Evolutionary conservation across 2,797 vertebrate genomes (phyloP).

Genomic region (Brachymystax lenok): DNA sequence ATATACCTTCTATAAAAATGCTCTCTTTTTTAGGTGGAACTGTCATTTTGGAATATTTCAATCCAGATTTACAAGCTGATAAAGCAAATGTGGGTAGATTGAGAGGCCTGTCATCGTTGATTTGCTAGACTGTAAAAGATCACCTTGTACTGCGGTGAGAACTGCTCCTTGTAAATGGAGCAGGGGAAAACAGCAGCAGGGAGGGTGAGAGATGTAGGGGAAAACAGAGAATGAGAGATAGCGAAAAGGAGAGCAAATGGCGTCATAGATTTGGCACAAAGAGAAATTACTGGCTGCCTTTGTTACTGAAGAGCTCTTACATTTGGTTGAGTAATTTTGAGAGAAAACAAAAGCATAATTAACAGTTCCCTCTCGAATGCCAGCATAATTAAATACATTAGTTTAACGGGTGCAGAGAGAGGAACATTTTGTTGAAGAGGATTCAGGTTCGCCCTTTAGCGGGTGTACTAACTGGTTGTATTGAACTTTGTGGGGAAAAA

Average conservation of each 20-base stretch:
- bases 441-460: constrained; percentile 51
- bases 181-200: constrained; percentile 41
- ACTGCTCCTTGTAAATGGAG: constrained; percentile 47
- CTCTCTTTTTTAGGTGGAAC: constrained; percentile 10
- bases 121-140: constrained; percentile 53
- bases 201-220: constrained; percentile 47
- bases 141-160: constrained; percentile 41
- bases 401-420: constrained; percentile 59
- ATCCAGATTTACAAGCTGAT: constrained; percentile 70
- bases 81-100: constrained; percentile 57
- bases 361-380: constrained; percentile 63
- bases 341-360: constrained; percentile 73
- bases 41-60: constrained; percentile 67
- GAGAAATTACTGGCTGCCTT: constrained; percentile 58
- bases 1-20: constrained; percentile 17
- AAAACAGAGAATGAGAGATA: constrained; percentile 8
- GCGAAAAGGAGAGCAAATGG: constrained; percentile 56
- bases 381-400: constrained; percentile 64
- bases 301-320: constrained; percentile 71
- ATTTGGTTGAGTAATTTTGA: constrained; percentile 74
- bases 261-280: constrained; percentile 65
- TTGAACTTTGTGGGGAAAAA: constrained; percentile 33
- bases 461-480: constrained; percentile 43
- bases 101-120: constrained; percentile 51
- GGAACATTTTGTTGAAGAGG: constrained; percentile 56